Percentiles rank a stretch among this genome's conserved stretches.
phyloP scores from a whole-genome alignment of 1,140 invertebrate species.

The Neotoxoptera formosana region DNA sequence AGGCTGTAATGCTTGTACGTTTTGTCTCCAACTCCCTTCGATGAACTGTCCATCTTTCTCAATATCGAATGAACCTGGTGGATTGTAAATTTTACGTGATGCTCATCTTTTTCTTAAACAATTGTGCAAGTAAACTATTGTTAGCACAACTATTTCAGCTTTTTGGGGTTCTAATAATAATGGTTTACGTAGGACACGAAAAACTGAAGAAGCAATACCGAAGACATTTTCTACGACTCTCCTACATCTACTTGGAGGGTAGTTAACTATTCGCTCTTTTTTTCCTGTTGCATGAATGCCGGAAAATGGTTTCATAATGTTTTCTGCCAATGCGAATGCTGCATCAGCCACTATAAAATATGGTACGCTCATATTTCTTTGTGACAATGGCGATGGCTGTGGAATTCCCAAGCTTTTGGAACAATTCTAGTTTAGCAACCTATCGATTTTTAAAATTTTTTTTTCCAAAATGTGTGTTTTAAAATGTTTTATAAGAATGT shows the following conservation, averaged over 20 bases:
- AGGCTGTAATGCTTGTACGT: neutral
- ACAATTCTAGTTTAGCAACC: too few species aligned
- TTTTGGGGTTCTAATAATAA: conserved; percentile 62
- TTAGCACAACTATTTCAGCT: conserved; percentile 60
- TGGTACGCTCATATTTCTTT: too few species aligned
- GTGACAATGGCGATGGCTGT: too few species aligned
- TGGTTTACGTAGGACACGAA: conserved; percentile 64
- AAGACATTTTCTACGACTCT: conserved; percentile 67
- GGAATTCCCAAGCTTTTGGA: too few species aligned
- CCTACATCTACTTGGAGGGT: conserved; percentile 63
- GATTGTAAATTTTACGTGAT: neutral
- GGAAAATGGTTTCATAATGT: conserved; percentile 67
- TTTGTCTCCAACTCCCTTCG: neutral
- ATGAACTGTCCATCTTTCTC: neutral
- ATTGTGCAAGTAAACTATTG: neutral
- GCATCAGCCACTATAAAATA: too few species aligned
- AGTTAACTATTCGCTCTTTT: conserved; percentile 64
- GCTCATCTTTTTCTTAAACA: conserved; percentile 3
- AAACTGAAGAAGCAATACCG: conserved; percentile 65
- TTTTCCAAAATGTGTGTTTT: too few species aligned
- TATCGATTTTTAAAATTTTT: too few species aligned
- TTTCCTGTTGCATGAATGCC: conserved; percentile 64
- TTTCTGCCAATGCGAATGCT: too few species aligned
- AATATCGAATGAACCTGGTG: neutral
- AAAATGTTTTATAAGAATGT: too few species aligned